Base-by-base conservation (phyloP, 1,140 invertebrate genomes). In the Araneus ventricosus region DNA sequence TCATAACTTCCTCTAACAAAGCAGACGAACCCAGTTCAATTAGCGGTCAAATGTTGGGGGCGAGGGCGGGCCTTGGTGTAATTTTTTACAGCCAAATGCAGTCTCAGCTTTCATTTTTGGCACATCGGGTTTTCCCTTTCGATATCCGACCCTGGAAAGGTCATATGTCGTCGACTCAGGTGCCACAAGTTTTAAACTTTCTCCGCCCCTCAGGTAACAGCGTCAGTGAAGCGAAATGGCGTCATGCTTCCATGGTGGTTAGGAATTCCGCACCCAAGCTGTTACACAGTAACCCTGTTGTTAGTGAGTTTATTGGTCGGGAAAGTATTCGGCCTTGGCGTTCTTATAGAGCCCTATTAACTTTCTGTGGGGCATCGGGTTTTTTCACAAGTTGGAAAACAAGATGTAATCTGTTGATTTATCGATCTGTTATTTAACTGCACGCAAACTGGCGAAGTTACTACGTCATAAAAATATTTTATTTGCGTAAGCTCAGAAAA, bases 91-190 rank as follows among this genome's bases (percentile, higher is more conserved):
- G 61, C 20, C 20, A 17, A 34, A 75, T 30, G 10, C 17, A 75
- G 10, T 75, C 67, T 75, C 67, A 27, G 4, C 27, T 75, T 75
- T 75, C 30, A 75, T 20, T 34, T 52, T 17, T 37, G 67, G 34
- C 67, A 30, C 67, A 17, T 75, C 37, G 88, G 88, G 88, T 90
- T 90, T 90, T 90, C 88, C 67, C 88, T 90, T 90, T 90, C 87
- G 75, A 45, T 70, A 75, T n/a, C 27, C 39, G 41, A 41, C n/a
- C 45, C 70, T 37, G 27, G 14, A 80, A 57, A 90, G 88, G 88
- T 90, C 88, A 80, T 41, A 80, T 67, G 61, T 79, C 88, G 45
- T 90, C 88, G 70, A 80, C 88, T 52, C 22, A 41, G 6, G 80
- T 52, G 27, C 39, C 39, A 84, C 80, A 52, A n/a, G 39, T 84